Percentiles rank a stretch among this genome's conserved stretches.
Conservation (phyloP, 2,797 vertebrate genomes). For the Decapterus maruadsi region DNA sequence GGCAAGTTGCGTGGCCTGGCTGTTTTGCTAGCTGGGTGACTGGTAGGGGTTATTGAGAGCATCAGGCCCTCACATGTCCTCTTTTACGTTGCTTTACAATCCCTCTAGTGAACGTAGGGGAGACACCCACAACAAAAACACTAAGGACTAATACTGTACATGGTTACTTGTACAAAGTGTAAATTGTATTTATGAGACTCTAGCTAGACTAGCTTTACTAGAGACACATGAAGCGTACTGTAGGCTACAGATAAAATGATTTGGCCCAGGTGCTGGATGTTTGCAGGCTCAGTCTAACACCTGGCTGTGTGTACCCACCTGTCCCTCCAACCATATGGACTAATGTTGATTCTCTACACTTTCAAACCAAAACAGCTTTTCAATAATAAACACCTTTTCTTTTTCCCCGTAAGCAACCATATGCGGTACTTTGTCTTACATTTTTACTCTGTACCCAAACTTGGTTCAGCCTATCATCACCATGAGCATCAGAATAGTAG, state of each 20-base stretch:
- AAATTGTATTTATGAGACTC: conserved; percentile 6
- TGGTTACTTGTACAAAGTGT: conserved; percentile 8
- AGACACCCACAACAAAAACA: conserved; percentile 12
- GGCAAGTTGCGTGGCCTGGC: conserved; percentile 41
- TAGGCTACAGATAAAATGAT: conserved; percentile 35
- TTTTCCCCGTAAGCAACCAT: conserved; percentile 11
- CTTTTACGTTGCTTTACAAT: conserved; percentile 24
- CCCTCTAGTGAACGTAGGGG: conserved; percentile 14
- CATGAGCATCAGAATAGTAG: conserved; percentile 63
- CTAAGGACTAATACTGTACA: not conserved
- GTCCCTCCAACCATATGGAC: conserved; percentile 34
- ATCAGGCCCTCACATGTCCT: conserved; percentile 33
- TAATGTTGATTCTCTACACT: conserved; percentile 28
- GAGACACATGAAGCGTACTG: conserved; percentile 22
- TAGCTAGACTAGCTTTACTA: conserved; percentile 29
- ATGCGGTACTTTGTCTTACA: conserved; percentile 33
- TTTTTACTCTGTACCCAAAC: conserved; percentile 48
- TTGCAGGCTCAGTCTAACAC: conserved; percentile 39
- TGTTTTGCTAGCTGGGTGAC: conserved; percentile 65
- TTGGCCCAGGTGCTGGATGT: conserved; percentile 33
- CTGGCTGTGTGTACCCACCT: conserved; percentile 45
- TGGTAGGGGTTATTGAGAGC: conserved; percentile 51
- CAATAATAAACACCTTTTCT: conserved; percentile 20
- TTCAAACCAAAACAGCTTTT: conserved; percentile 27
- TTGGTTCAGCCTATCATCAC: conserved; percentile 53